Evolutionary conservation across 2,113 vertebrate species (phyloP).

Genomic region (Psittacus erithacus): DNA sequence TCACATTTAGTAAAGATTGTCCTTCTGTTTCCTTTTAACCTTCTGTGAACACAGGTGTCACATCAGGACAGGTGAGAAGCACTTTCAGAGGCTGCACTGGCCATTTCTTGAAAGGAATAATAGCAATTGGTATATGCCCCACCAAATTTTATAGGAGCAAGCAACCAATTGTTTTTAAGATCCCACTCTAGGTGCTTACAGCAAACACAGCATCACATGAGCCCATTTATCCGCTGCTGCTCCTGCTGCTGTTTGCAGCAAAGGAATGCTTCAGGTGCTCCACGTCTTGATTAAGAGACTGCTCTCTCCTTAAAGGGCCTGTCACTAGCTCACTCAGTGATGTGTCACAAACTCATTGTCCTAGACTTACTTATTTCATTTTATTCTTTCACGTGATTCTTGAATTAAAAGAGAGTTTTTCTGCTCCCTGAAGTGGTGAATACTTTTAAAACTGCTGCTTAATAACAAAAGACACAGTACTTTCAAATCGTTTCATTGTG

Average conservation of each 20-base stretch:
- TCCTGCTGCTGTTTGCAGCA: constrained; percentile 3
- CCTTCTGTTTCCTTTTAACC: background rate
- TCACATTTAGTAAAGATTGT: background rate
- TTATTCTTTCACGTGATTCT: background rate
- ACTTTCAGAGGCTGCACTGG: background rate
- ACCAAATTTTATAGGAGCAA: background rate
- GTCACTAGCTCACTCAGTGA: background rate
- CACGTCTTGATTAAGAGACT: constrained; percentile 34
- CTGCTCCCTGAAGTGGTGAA: background rate
- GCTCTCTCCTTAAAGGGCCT: background rate
- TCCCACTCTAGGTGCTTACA: background rate
- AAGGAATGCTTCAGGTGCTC: background rate
- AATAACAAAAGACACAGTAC: background rate
- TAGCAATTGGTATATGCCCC: fast-evolving
- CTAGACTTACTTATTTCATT: background rate
- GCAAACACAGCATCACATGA: background rate
- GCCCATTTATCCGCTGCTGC: constrained; percentile 1
- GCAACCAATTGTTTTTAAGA: background rate
- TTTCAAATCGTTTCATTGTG: background rate
- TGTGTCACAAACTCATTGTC: background rate
- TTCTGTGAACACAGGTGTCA: fast-evolving
- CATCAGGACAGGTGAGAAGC: fast-evolving
- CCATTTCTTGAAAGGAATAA: background rate
- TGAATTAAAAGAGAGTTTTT: background rate
- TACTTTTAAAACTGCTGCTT: background rate